phyloP scores from a whole-genome alignment of 2,888 invertebrate genomes.

The Ormyrus nitidulus region DNA sequence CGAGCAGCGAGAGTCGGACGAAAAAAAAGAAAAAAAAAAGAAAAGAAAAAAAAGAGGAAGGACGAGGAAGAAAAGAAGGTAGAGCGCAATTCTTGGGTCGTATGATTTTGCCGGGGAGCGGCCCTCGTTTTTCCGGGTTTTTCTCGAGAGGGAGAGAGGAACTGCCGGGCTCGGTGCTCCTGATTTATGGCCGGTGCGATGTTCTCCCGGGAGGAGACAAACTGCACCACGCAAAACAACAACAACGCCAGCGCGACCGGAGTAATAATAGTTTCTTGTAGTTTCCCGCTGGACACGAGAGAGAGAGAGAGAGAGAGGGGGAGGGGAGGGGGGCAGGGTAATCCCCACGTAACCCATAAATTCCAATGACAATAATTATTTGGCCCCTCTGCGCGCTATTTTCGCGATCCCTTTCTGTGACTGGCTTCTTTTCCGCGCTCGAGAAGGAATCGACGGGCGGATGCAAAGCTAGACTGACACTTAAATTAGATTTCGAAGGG shows the following conservation, averaged over 20 bases:
- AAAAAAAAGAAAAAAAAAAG: neutral
- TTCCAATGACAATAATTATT: constrained; percentile 67
- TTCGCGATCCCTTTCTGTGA: neutral
- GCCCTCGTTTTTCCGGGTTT: constrained; percentile 31
- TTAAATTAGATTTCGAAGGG: constrained; percentile 40
- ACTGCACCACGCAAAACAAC: constrained; percentile 63
- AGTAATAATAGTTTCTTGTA: constrained; percentile 71
- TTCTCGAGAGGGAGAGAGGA: neutral
- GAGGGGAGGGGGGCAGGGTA: constrained; percentile 57
- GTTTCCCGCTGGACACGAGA: constrained; percentile 54
- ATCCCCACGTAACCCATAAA: constrained; percentile 64
- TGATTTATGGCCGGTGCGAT: constrained; percentile 62
- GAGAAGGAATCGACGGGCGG: neutral
- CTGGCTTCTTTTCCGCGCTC: neutral
- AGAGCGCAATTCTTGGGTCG: neutral
- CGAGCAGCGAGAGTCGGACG: neutral
- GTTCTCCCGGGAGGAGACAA: constrained; percentile 57
- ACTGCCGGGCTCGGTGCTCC: constrained; percentile 23
- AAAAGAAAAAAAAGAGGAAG: neutral
- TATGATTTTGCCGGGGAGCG: constrained; percentile 30
- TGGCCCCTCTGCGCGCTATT: constrained; percentile 16
- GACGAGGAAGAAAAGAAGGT: neutral
- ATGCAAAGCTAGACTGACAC: neutral
- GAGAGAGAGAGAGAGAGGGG: constrained; percentile 36
- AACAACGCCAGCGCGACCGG: constrained; percentile 64